phyloP scores from a whole-genome alignment of 2,888 invertebrate species.

The Ennomos erosarius region DNA sequence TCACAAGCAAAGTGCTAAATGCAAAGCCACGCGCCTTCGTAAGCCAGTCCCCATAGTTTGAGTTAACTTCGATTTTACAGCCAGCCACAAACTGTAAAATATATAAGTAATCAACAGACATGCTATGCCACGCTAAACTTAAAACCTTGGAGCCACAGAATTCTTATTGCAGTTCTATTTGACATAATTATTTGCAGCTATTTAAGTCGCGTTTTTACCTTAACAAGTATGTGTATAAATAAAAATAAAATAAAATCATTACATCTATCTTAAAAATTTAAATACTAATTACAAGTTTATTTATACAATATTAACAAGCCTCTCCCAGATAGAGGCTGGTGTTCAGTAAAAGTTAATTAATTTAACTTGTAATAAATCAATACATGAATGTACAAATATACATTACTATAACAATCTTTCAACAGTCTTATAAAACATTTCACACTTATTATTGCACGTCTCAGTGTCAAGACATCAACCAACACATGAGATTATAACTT shows the following conservation, averaged over 20 bases:
- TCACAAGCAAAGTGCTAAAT: no score
- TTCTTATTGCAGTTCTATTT: neutral
- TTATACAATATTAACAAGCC: constrained; percentile 62
- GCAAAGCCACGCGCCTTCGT: no score
- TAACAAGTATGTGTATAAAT: constrained; percentile 50
- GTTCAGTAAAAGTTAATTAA: constrained; percentile 54
- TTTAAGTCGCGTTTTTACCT: constrained; percentile 31
- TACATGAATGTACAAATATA: constrained; percentile 82
- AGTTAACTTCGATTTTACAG: no score
- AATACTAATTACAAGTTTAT: constrained; percentile 47
- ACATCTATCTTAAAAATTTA: constrained; percentile 26
- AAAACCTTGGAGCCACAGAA: no score
- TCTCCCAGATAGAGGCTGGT: constrained; percentile 51
- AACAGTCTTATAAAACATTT: constrained; percentile 82
- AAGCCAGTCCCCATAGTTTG: no score
- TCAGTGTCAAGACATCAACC: constrained; percentile 41
- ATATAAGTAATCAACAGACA: neutral
- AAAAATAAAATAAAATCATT: constrained; percentile 38
- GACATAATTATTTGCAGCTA: constrained; percentile 15
- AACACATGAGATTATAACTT: constrained; percentile 41
- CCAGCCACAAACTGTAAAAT: no score
- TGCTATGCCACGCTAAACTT: neutral
- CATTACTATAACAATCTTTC: constrained; percentile 80
- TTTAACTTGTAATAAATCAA: constrained; percentile 69
- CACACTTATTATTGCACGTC: constrained; percentile 81